Base-by-base conservation (phyloP, 2,797 vertebrate genomes). In the Hyperoplus immaculatus region DNA sequence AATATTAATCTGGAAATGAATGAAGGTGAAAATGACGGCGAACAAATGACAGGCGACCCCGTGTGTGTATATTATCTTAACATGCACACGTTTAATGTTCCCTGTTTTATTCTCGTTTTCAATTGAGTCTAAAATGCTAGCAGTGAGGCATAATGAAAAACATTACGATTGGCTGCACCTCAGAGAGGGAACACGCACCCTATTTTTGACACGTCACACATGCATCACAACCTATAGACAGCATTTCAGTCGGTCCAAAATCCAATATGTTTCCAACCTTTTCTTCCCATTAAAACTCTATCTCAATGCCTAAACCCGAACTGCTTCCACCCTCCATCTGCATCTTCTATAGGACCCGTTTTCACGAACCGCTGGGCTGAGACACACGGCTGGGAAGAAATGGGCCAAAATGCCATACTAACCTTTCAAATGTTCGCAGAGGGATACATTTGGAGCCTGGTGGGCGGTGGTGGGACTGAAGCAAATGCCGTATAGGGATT, bases 341-440 rank as follows among this genome's bases (percentile, higher is more conserved):
- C 45, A 56, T 77, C 66, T 72, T 75, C 29, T 49, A 59, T 9
- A 10, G 59, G 64, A 68, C 62, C 53, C 65, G 58, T 53, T 70
- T 82, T 85, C 75, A 77, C 69, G 81, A 81, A 84, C 76, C 80
- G 77, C 64, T 75, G 69, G 77, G 55, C 81, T 51, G 76, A 78
- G 83, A 86, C 81, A 73, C 51, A 72, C 41, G 1, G 39, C 4
- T 12, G 72, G 13, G 55, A 47, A 79, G 78, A 86, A 87, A 86
- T 69, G 72, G 85, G 71, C 85, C 80, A 84, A 88, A 92, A 87
- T 72, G 78, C 81, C 80, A 68, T 56, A 74, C 69, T 82, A 89
- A 92, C 90, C 91, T 91, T 88, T 87, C 38, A 9, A 83, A 68
- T 75, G 79, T 72, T 82, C 76, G 69, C 77, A 75, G 79, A 88